Evolutionary conservation across 2,113 vertebrate species (phyloP).

Genomic region (Rhinoderma darwinii): DNA sequence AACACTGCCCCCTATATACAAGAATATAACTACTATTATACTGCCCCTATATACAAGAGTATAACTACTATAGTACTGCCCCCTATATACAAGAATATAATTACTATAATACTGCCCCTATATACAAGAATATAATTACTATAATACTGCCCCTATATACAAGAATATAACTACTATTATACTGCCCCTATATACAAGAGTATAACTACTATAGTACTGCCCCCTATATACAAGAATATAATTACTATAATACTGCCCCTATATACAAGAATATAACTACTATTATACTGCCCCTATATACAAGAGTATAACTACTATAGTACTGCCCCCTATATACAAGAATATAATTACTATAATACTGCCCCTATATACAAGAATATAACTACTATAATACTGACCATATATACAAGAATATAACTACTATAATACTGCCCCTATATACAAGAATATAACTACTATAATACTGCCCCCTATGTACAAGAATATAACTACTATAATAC

Average conservation of each 20-base stretch:
- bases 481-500: conserved; percentile 22
- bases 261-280: not conserved
- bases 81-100: too few relatives aligned
- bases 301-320: conserved; percentile 22
- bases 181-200: too few relatives aligned
- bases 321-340: conserved; percentile 4
- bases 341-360: conserved; percentile 9
- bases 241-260: conserved; percentile 5
- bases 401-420: too few relatives aligned
- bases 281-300: too few relatives aligned
- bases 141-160: too few relatives aligned
- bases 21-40: too few relatives aligned
- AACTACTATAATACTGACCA: not conserved
- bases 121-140: too few relatives aligned
- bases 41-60: too few relatives aligned
- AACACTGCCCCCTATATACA: not conserved
- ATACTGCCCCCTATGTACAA: conserved; percentile 1
- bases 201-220: conserved; percentile 8
- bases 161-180: too few relatives aligned
- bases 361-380: conserved; percentile 11
- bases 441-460: conserved; percentile 7
- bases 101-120: too few relatives aligned
- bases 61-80: too few relatives aligned
- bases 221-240: conserved; percentile 12
- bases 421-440: too few relatives aligned